phyloP scores from a whole-genome alignment of 2,888 invertebrate genomes.

The Phania funesta region DNA sequence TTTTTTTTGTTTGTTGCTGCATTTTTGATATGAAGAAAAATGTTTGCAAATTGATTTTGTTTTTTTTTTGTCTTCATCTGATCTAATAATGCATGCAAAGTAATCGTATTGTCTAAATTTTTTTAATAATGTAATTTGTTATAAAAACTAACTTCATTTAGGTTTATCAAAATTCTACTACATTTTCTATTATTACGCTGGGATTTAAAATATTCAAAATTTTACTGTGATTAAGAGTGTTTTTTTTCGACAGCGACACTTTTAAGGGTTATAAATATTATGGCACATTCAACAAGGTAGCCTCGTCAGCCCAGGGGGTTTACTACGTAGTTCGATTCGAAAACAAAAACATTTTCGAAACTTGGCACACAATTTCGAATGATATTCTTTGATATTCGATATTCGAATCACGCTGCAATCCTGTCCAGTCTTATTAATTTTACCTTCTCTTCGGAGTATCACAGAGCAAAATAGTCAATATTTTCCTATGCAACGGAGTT shows the following conservation, averaged over 20 bases:
- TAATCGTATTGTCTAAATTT: conserved; percentile 61
- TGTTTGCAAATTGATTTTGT: conserved; percentile 43
- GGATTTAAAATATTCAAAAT: conserved; percentile 4
- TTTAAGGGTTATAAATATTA: conserved; percentile 3
- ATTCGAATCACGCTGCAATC: no score
- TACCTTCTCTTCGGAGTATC: no score
- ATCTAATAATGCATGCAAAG: conserved; percentile 57
- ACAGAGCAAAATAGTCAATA: no score
- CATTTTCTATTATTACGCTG: no score
- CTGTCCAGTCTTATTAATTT: no score
- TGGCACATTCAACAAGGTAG: no score
- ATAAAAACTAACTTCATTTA: conserved; percentile 27
- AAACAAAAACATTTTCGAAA: no score
- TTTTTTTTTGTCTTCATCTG: conserved; percentile 49
- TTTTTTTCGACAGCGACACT: conserved; percentile 59
- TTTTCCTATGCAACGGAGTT: no score
- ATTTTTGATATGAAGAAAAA: conserved; percentile 52
- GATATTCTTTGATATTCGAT: no score
- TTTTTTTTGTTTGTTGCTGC: conserved; percentile 24
- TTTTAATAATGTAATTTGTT: conserved; percentile 73
- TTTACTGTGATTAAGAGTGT: neutral
- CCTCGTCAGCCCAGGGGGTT: no score
- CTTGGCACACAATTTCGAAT: no score
- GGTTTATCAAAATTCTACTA: neutral
- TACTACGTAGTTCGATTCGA: no score